Evolutionary conservation across 2,113 vertebrate species (phyloP), one percentile per base, ranked within the genome.

Genomic region (Scartelaos histophorus): DNA sequence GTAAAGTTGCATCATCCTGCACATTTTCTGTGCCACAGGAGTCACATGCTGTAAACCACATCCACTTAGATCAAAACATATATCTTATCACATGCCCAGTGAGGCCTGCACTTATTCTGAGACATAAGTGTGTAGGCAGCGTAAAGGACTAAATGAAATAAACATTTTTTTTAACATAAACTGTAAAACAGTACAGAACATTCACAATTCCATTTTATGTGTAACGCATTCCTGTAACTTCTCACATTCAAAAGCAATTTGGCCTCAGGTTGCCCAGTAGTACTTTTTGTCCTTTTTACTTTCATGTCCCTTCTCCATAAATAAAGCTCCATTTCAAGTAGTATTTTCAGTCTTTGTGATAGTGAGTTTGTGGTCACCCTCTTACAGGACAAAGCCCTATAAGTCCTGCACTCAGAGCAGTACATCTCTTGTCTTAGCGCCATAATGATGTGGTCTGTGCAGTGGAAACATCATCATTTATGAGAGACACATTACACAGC

Each of bases 401-500:
- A 78, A 58, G 70, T 80, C 61, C 80, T 84, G 71, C 70, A 38
- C 70, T 85, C 74, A 80, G 84, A 74, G 85, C 78, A 84, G 85
- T 90, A 85, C 85, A 86, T 90, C 82, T 89, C 79, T 86, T 86
- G 83, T 87, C 78, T 80, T 86, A 72, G 84, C 77, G 82, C 82
- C 78, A 81, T 85, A 92, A 91, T 22, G 56, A 89, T 90, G 91
- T 78, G 89, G 92, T 91, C 86, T 73, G 73, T 75, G 68, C 69
- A 80, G 72, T 83, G 79, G 78, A 86, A 78, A 65, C 75, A 79
- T 84, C 85, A 81, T 90, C 90, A 90, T 90, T 91, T 89, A 87
- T 88, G 75, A 83, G 71, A 87, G 81, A 87, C 89, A 85, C 83
- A 85, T 88, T 86, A 87, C 67, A 1, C 78, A 71, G 85, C 70